These are phyloP conservation scores for Seira musarum DNA, from an alignment of 2,888 invertebrate species.

Conservation along the genomic window DNA sequence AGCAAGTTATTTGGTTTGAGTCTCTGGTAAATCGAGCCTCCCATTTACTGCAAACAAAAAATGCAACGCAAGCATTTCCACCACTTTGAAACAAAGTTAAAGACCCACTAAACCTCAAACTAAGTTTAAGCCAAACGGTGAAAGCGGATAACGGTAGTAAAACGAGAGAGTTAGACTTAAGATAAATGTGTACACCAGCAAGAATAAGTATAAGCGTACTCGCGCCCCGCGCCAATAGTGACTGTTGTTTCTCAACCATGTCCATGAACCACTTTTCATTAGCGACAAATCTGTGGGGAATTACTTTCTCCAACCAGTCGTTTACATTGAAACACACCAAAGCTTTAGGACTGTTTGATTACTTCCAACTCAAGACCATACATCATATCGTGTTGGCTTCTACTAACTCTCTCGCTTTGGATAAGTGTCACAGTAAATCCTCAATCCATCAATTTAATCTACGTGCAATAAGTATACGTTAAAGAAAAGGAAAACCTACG, in stretches of 20 bases:
- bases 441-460: conserved; percentile 3
- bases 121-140: neutral
- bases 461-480: neutral
- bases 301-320: conserved; percentile 3
- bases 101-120: neutral
- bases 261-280: neutral
- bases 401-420: neutral
- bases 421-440: conserved; percentile 5
- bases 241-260: neutral
- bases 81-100: neutral
- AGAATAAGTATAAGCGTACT: too few relatives aligned
- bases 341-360: neutral
- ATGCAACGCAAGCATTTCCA: neutral
- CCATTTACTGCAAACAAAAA: neutral
- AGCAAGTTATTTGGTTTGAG: neutral
- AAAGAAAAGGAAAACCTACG: neutral
- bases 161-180: neutral
- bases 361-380: neutral
- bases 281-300: conserved; percentile 4
- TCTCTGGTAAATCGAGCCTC: neutral
- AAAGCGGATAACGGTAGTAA: neutral
- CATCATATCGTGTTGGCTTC: neutral
- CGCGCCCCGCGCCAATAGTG: neutral
- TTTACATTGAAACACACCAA: neutral
- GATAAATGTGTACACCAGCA: neutral